Conservation (phyloP, 2,113 vertebrate species). For the Paedocypris sp. region DNA sequence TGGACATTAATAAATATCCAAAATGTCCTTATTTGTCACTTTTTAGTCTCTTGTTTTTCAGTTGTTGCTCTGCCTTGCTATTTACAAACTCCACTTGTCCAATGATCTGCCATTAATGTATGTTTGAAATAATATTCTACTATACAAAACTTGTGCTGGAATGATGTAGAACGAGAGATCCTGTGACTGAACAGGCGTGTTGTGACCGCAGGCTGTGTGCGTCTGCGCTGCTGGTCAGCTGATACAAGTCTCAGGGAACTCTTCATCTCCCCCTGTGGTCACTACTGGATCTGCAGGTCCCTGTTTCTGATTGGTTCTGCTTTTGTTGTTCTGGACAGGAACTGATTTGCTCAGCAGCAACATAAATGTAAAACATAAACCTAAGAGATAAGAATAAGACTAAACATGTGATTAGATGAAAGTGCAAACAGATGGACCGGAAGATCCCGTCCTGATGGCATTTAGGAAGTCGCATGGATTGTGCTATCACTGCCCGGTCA, state of each 20-base stretch:
- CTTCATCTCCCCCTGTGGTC: not conserved
- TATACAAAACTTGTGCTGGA: constrained; percentile 55
- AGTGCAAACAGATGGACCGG: constrained; percentile 10
- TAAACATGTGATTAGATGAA: constrained; percentile 32
- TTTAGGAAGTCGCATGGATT: constrained; percentile 18
- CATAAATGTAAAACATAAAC: constrained; percentile 16
- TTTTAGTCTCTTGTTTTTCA: too few relatives aligned
- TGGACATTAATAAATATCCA: too few relatives aligned
- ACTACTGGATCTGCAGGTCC: not conserved
- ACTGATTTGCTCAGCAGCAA: too few relatives aligned
- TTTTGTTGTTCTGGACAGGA: constrained; percentile 13
- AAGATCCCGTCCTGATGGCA: constrained; percentile 7
- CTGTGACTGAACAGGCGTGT: too few relatives aligned
- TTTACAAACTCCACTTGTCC: constrained; percentile 43
- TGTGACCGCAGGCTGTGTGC: too few relatives aligned
- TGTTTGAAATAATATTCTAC: constrained; percentile 55
- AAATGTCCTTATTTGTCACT: not conserved
- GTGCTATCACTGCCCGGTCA: not conserved
- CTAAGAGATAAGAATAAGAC: constrained; percentile 16
- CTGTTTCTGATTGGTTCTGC: too few relatives aligned
- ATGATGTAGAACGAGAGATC: too few relatives aligned
- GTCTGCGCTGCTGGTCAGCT: too few relatives aligned
- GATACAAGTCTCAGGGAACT: too few relatives aligned
- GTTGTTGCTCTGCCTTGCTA: constrained; percentile 52
- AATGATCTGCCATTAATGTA: constrained; percentile 50